Evolutionary conservation across 2,113 vertebrate genomes (phyloP).

Genomic region (Spea bombifrons): DNA sequence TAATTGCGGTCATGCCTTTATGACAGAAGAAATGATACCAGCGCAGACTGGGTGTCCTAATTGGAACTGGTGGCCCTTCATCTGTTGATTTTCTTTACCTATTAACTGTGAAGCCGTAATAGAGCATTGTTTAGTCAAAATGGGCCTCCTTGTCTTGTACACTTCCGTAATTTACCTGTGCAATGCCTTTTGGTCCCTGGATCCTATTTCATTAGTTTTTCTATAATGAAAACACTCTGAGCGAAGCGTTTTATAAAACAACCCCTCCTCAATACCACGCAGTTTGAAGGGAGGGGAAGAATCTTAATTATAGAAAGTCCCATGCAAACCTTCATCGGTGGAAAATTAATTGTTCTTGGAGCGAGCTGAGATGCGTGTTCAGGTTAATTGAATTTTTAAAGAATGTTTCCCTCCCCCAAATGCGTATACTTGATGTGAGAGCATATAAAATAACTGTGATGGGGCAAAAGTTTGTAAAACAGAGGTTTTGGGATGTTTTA

Average conservation of each 20-base stretch:
- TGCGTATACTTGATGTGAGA: conserved; percentile 1
- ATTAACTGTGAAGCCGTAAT: no score
- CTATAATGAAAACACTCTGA: conserved; percentile 18
- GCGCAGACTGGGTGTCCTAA: no score
- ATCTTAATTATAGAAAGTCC: conserved; percentile 35
- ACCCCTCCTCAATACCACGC: conserved; percentile 17
- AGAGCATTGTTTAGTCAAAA: not conserved
- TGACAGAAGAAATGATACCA: no score
- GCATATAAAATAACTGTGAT: not conserved
- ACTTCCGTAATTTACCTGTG: not conserved
- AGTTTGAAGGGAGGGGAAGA: conserved; percentile 22
- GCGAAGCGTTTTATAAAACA: not conserved
- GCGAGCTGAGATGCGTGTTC: conserved; percentile 23
- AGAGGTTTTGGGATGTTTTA: no score
- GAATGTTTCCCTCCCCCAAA: conserved; percentile 2
- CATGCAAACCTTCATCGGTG: conserved; percentile 25
- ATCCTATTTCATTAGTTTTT: conserved; percentile 31
- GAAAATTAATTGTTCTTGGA: conserved; percentile 34
- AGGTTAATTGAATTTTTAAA: conserved; percentile 39
- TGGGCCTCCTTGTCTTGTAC: not conserved
- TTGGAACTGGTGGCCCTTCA: no score
- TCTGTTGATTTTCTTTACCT: no score
- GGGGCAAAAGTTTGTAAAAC: not conserved
- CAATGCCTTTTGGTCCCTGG: not conserved
- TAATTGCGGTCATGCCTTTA: no score